phyloP scores from a whole-genome alignment of 2,888 invertebrate species.

The Chirona hameri region DNA sequence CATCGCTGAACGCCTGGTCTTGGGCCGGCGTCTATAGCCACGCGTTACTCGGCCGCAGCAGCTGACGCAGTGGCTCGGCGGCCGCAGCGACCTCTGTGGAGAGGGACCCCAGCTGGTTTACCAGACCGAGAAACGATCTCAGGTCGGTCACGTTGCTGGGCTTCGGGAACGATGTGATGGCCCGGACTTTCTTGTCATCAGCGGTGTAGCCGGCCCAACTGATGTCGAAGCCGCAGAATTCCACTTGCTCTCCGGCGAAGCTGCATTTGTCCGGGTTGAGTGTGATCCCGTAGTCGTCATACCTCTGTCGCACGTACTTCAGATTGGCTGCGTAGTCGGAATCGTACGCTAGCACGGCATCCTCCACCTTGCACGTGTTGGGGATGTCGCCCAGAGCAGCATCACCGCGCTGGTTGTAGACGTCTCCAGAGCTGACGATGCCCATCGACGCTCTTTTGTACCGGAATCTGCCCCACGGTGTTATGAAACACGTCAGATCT shows the following conservation, averaged over 20 bases:
- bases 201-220: not conserved
- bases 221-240: not conserved
- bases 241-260: not conserved
- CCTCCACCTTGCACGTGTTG: not conserved
- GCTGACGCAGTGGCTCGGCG: conserved; percentile 32
- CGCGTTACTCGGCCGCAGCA: conserved; percentile 26
- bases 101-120: conserved; percentile 32
- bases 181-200: not conserved
- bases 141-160: conserved; percentile 33
- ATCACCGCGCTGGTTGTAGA: conserved; percentile 1
- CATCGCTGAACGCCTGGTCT: conserved; percentile 31
- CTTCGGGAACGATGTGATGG: not conserved
- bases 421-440: not conserved
- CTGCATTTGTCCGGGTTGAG: not conserved
- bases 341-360: not conserved
- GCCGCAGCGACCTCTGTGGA: conserved; percentile 28
- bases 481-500: conserved; percentile 22
- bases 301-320: not conserved
- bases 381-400: not conserved
- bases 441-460: not conserved
- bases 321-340: not conserved
- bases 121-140: conserved; percentile 33
- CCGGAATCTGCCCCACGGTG: conserved; percentile 3
- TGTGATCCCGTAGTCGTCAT: not conserved
- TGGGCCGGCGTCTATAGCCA: conserved; percentile 35